phyloP scores from a whole-genome alignment of 2,113 vertebrate species.

The Daphoenositta chrysoptera region DNA sequence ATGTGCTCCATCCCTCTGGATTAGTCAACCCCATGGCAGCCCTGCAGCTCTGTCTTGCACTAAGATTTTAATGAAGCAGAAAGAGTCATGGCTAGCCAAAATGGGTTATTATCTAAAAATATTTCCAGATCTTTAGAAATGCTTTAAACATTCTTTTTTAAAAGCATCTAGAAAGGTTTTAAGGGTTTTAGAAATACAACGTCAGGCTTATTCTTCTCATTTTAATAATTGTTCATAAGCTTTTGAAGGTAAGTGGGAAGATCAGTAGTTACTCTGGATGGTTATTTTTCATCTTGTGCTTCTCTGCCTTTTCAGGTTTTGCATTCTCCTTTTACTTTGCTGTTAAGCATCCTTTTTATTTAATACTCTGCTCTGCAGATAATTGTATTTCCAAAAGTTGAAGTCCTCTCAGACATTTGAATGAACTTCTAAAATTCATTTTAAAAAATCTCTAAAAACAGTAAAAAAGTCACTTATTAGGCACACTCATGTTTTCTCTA shows the following conservation, averaged over 20 bases:
- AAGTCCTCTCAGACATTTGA: background rate
- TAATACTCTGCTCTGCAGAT: background rate
- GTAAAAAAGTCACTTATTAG: background rate
- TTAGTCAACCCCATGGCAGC: background rate
- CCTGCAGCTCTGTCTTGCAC: background rate
- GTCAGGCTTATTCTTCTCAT: background rate
- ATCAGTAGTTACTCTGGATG: background rate
- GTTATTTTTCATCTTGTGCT: background rate
- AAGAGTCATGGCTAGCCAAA: rapidly evolving
- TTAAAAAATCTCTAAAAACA: background rate
- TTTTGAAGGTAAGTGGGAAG: background rate
- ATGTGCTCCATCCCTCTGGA: background rate
- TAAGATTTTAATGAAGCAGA: background rate
- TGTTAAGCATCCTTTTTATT: background rate
- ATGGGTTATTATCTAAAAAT: background rate
- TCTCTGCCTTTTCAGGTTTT: background rate
- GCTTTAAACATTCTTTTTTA: background rate
- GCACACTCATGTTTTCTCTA: background rate
- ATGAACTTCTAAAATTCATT: background rate
- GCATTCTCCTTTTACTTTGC: background rate
- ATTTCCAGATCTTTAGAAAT: background rate
- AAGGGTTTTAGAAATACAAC: background rate
- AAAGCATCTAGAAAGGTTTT: background rate
- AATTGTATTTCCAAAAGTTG: background rate
- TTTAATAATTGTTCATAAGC: background rate